Percentiles rank a stretch among this genome's conserved stretches.
phyloP scores from a whole-genome alignment of 2,888 invertebrate genomes.

The Macaria notata region DNA sequence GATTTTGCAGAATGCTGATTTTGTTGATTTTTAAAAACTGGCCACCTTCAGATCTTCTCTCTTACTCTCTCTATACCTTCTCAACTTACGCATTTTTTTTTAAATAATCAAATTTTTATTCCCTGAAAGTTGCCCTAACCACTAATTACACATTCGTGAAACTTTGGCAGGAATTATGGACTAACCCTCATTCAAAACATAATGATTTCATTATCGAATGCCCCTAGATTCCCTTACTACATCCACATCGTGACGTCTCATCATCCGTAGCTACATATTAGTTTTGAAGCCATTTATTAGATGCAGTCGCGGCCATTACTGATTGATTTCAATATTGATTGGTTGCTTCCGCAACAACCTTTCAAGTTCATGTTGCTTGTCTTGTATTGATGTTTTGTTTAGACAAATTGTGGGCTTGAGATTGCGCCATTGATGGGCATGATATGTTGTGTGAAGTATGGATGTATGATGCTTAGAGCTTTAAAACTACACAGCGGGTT shows the following conservation, averaged over 20 bases:
- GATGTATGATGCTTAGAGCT: background rate
- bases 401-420: slow-evolving; percentile 39
- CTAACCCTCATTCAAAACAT: too few species aligned
- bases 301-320: slow-evolving; percentile 65
- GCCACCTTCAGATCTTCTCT: too few species aligned
- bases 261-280: slow-evolving; percentile 58
- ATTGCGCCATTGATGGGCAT: slow-evolving; percentile 32
- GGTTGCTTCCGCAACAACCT: slow-evolving; percentile 66
- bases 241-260: slow-evolving; percentile 47
- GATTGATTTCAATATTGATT: slow-evolving; percentile 73
- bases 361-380: slow-evolving; percentile 30
- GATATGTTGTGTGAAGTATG: background rate
- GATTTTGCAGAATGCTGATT: too few species aligned
- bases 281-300: slow-evolving; percentile 72
- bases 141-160: too few species aligned
- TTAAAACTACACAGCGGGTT: background rate
- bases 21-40: too few species aligned
- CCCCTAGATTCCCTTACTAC: slow-evolving; percentile 6
- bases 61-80: too few species aligned
- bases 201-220: too few species aligned
- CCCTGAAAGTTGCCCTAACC: too few species aligned
- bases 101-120: too few species aligned
- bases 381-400: slow-evolving; percentile 36
- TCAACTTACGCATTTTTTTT: too few species aligned
- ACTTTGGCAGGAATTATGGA: too few species aligned